These are phyloP conservation scores for Rhagologus leucostigma DNA, from an alignment of 2,113 vertebrate genomes.

Conservation along the genomic window DNA sequence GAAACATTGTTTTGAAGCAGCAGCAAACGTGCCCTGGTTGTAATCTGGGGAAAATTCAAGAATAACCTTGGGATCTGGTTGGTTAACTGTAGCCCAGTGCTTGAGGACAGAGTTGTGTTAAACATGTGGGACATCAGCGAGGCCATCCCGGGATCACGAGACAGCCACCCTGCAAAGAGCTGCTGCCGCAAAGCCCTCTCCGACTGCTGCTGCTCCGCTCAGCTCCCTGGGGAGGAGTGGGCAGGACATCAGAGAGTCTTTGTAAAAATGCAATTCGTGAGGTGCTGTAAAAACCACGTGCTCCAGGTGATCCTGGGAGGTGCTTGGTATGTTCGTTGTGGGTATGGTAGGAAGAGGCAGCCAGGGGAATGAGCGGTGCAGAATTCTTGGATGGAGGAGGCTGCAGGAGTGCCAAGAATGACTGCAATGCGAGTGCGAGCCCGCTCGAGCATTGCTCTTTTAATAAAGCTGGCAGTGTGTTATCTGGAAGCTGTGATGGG, in stretches of 20 bases:
- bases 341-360: not conserved
- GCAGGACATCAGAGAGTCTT: not conserved
- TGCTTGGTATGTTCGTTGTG: fast-evolving
- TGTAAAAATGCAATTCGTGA: fast-evolving
- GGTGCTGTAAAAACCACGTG: not conserved
- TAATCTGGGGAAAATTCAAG: conserved; percentile 47
- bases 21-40: conserved; percentile 25
- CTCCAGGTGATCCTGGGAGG: not conserved
- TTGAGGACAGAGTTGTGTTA: not conserved
- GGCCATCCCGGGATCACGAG: not conserved
- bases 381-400: not conserved
- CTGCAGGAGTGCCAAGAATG: conserved; percentile 23
- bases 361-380: not conserved
- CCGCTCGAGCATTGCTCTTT: not conserved
- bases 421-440: conserved; percentile 7
- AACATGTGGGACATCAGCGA: not conserved
- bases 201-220: fast-evolving
- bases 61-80: not conserved
- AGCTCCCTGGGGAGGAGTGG: not conserved
- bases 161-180: not conserved
- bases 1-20: conserved; percentile 54
- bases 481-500: conserved; percentile 29
- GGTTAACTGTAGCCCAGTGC: not conserved
- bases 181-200: not conserved
- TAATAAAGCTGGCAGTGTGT: not conserved